Conservation (phyloP, 2,888 invertebrate genomes). For the Drosophila lutescens region DNA sequence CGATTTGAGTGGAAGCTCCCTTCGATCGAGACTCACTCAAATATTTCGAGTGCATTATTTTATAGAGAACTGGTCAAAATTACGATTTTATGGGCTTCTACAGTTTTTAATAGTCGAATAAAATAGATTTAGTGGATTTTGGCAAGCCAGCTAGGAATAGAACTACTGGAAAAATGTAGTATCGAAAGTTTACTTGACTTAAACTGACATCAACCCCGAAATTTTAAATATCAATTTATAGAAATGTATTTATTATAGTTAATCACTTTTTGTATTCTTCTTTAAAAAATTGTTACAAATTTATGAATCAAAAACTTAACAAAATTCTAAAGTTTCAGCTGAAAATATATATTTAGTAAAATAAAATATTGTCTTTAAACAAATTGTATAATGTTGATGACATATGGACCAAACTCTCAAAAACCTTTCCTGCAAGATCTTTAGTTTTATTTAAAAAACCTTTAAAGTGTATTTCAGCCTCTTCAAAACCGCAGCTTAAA, state of each 20-base stretch:
- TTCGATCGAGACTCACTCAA: constrained; percentile 1
- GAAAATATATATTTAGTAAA: no score
- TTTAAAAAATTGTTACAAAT: no score
- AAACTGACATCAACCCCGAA: no score
- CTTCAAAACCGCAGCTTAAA: constrained; percentile 5
- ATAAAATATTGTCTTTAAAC: no score
- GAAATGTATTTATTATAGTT: no score
- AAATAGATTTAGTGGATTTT: constrained; percentile 1
- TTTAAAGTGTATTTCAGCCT: not conserved
- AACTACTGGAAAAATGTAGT: not conserved
- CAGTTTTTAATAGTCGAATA: not conserved
- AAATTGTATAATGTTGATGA: no score
- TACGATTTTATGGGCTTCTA: not conserved
- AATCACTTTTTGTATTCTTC: no score
- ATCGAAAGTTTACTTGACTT: not conserved
- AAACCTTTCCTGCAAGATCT: not conserved
- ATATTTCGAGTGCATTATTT: constrained; percentile 47
- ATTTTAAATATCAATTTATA: no score
- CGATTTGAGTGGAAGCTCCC: constrained; percentile 53
- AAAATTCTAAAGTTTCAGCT: no score
- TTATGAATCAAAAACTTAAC: no score
- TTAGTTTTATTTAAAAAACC: not conserved
- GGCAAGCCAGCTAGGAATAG: not conserved
- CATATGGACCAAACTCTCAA: not conserved
- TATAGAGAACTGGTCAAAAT: not conserved